Conservation (phyloP, 2,113 vertebrate genomes). For the Acanthisitta chloris region DNA sequence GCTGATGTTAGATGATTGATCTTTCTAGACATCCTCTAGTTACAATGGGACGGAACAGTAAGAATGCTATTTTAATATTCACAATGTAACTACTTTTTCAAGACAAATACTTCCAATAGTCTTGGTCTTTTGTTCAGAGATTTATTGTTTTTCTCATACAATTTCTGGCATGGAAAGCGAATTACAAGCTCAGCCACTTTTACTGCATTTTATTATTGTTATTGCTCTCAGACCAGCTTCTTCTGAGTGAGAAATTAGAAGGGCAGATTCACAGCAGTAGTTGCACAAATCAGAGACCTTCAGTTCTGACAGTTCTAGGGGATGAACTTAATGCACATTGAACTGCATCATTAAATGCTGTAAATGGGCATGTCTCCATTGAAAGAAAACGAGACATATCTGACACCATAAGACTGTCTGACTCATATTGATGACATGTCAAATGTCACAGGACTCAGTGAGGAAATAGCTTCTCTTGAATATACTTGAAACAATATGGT, state of each 20-base stretch:
- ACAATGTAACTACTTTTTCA: background rate
- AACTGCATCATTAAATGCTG: background rate
- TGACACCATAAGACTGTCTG: background rate
- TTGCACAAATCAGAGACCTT: background rate
- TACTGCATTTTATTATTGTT: background rate
- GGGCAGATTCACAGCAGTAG: background rate
- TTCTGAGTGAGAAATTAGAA: slow-evolving; percentile 3
- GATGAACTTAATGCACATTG: background rate
- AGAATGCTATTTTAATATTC: background rate
- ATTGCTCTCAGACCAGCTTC: background rate
- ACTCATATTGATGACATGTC: background rate
- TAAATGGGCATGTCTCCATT: background rate
- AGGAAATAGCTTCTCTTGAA: background rate
- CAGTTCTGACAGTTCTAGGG: background rate
- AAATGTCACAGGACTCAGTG: background rate
- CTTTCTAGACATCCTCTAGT: background rate
- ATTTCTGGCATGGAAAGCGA: background rate
- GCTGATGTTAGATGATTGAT: background rate
- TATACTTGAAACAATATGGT: background rate
- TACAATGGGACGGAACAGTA: background rate
- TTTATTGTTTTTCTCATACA: background rate
- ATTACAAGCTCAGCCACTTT: background rate
- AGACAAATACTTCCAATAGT: background rate
- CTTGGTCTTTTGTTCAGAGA: background rate
- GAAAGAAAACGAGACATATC: background rate